Evolutionary conservation across 2,797 vertebrate genomes (phyloP).

Genomic region (Bucorvus abyssinicus): DNA sequence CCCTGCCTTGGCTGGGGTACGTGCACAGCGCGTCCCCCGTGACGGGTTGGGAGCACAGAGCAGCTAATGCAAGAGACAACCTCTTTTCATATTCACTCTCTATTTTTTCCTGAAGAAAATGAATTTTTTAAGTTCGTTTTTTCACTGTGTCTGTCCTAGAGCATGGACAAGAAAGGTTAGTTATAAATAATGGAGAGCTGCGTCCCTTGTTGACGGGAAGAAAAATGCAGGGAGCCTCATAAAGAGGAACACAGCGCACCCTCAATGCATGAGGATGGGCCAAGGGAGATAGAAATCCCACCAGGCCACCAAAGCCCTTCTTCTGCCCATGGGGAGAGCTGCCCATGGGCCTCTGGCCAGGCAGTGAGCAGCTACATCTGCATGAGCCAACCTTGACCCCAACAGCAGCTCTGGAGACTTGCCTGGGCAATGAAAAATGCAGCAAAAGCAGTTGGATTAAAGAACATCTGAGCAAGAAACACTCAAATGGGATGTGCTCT

Average conservation of each 20-base stretch:
- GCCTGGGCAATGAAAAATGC: neutral
- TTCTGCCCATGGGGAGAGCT: neutral
- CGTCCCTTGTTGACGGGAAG: neutral
- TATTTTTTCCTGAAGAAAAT: slow-evolving; percentile 17
- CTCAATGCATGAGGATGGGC: neutral
- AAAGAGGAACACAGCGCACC: neutral
- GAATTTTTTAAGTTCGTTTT: slow-evolving; percentile 31
- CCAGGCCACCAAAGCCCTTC: neutral
- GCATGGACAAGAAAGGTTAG: neutral
- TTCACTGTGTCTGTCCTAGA: neutral
- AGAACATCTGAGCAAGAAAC: neutral
- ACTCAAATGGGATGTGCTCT: neutral
- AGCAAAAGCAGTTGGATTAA: neutral
- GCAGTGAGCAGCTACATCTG: neutral
- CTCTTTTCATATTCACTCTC: neutral
- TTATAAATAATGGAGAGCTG: slow-evolving; percentile 38
- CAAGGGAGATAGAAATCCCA: neutral
- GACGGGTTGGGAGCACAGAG: neutral
- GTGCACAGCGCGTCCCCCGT: rapidly evolving
- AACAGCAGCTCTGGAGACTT: neutral
- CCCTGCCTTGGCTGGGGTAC: neutral
- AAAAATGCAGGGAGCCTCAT: neutral
- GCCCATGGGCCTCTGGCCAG: rapidly evolving
- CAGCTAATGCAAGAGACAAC: neutral
- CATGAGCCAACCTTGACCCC: rapidly evolving